These are phyloP conservation scores for Tenthredo mesomela DNA, from an alignment of 2,888 invertebrate genomes.

Conservation along the genomic window DNA sequence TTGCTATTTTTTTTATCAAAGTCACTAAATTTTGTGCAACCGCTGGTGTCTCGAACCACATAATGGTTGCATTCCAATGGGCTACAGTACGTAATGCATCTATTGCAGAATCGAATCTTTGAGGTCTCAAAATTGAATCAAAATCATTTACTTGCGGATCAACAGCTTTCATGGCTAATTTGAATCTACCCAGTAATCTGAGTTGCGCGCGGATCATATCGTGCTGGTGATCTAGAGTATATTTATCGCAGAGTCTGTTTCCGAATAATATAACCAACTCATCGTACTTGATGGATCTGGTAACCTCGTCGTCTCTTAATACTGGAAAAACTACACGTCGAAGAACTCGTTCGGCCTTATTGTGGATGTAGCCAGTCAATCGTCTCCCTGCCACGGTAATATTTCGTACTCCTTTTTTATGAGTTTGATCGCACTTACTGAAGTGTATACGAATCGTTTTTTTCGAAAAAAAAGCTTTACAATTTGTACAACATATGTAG, in stretches of 20 bases:
- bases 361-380: constrained; percentile 22
- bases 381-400: constrained; percentile 11
- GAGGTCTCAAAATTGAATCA: constrained; percentile 52
- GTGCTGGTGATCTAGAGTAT: constrained; percentile 54
- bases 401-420: constrained; percentile 14
- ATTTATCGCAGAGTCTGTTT: constrained; percentile 54
- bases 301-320: constrained; percentile 27
- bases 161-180: constrained; percentile 47
- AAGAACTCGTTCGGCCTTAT: background rate
- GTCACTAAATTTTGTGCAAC: background rate
- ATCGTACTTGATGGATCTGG: constrained; percentile 29
- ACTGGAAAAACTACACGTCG: constrained; percentile 32
- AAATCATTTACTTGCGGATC: constrained; percentile 53
- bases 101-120: constrained; percentile 52
- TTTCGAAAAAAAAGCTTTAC: constrained; percentile 51
- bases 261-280: constrained; percentile 10
- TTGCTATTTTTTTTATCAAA: constrained; percentile 19
- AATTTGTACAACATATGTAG: constrained; percentile 43
- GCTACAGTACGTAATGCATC: constrained; percentile 46
- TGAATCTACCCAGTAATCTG: constrained; percentile 52
- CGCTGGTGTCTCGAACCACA: background rate
- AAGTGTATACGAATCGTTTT: constrained; percentile 2
- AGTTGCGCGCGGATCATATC: constrained; percentile 57
- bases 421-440: background rate
- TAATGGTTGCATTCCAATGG: constrained; percentile 1